Evolutionary conservation across 2,888 invertebrate species (phyloP), one percentile per base, ranked within the genome.

Genomic region (Agrotis segetum): DNA sequence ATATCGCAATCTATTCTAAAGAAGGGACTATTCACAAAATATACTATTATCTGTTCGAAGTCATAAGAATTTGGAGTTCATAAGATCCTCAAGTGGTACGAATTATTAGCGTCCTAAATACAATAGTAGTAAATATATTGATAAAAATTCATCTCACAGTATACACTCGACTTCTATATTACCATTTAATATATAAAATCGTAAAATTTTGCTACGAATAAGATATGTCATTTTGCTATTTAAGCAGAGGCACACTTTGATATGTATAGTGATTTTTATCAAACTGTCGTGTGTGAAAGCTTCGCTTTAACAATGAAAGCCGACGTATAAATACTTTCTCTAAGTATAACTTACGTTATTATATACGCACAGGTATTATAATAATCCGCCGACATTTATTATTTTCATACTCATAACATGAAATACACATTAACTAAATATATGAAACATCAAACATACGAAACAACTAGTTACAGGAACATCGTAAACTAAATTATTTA

Each of bases 231-330:
- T 89, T 90, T 94, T 93, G 92, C 95, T 95, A 94, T 94, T 89
- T 77, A 95, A 95, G 96, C 95, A 93, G 94, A 96, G 96, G 96
- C 96, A 96, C 96, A 96, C 94, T 88, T 94, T 95, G 96, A 96
- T 96, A 96, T 96, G 96, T 95, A 92, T 92, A 90, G 92, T 94
- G 93, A 91, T 91, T 55, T 66, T 88, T 86, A 84, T 87, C 87
- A 85, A 89, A 88, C 88, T 85, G 88, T 87, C 83, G 82, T 89
- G 88, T 88, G 89, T 90, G 90, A 91, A 93, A 94, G 94, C 94
- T 89, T 90, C 89, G 92, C 93, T 93, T 94, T 86, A 92, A 94
- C 94, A 91, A 88, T 91, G 89, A 94, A 95, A 95, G 96, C 96
- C 87, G 87, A 92, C 89, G 82, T 80, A 82, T 79, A 85, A 84